These are phyloP conservation scores for Lamellibrachia satsuma DNA, from an alignment of 2,888 invertebrate species.

Conservation along the genomic window DNA sequence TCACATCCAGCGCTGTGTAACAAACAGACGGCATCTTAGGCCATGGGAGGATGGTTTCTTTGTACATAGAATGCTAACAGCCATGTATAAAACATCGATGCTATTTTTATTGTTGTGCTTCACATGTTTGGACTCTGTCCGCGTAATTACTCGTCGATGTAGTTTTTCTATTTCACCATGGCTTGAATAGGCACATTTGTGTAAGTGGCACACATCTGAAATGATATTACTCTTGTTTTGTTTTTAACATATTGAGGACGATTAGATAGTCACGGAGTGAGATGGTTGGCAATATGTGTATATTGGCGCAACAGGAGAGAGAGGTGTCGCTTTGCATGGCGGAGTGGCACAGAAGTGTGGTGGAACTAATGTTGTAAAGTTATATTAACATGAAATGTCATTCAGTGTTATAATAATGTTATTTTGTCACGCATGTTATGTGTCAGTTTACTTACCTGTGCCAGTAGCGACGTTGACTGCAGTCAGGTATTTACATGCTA, in stretches of 20 bases:
- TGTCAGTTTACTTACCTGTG: not conserved
- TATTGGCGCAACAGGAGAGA: not conserved
- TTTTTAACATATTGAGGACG: not conserved
- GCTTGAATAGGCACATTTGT: not conserved
- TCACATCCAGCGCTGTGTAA: not conserved
- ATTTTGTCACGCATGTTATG: too few relatives aligned
- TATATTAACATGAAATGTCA: not conserved
- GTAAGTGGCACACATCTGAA: not conserved
- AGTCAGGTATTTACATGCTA: not conserved
- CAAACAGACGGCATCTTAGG: not conserved
- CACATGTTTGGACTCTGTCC: not conserved
- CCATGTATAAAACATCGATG: not conserved
- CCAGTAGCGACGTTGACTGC: not conserved
- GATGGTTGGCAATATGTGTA: not conserved
- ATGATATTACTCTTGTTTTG: not conserved
- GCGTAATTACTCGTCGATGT: not conserved
- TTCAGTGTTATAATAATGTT: not conserved
- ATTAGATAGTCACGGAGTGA: not conserved
- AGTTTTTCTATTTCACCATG: not conserved
- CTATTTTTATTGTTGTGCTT: slow-evolving; percentile 5
- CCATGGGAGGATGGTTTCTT: not conserved
- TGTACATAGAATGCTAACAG: not conserved
- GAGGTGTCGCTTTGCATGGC: not conserved
- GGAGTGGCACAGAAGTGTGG: not conserved
- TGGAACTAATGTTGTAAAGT: not conserved